Conservation (phyloP, 2,888 invertebrate genomes). For the Agrotis exclamationis region DNA sequence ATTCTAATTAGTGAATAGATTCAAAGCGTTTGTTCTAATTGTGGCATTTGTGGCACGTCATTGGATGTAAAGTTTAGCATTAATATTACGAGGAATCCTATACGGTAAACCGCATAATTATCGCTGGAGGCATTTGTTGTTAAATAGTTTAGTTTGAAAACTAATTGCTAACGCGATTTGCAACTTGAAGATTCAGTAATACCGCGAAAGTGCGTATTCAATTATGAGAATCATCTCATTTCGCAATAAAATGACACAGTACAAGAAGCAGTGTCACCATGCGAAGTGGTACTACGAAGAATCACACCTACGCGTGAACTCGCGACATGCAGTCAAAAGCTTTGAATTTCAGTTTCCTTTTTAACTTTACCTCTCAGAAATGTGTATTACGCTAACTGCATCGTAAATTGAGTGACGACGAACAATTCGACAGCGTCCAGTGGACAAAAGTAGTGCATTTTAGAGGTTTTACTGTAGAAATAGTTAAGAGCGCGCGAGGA, state of each 20-base stretch:
- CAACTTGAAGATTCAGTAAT: not conserved
- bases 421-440: slow-evolving; percentile 13
- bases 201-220: slow-evolving; percentile 15
- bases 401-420: slow-evolving; percentile 38
- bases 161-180: not conserved
- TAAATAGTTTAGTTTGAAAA: slow-evolving; percentile 14
- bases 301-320: slow-evolving; percentile 44
- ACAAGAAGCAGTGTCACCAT: slow-evolving; percentile 37
- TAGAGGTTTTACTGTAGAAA: slow-evolving; percentile 14
- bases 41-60: not conserved
- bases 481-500: not conserved
- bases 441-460: slow-evolving; percentile 11
- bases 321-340: slow-evolving; percentile 31
- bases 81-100: slow-evolving; percentile 8
- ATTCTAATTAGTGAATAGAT: slow-evolving; percentile 5
- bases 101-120: not conserved
- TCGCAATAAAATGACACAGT: slow-evolving; percentile 22
- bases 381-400: slow-evolving; percentile 33
- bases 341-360: slow-evolving; percentile 52
- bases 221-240: slow-evolving; percentile 20
- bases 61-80: not conserved
- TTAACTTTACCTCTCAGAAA: slow-evolving; percentile 47
- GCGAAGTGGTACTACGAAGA: slow-evolving; percentile 42
- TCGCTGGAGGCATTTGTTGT: not conserved
- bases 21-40: not conserved